Percentiles rank a stretch among this genome's conserved stretches.
These are phyloP conservation scores for Xenentodon cancila DNA, from an alignment of 2,797 vertebrate species.

Conservation along the genomic window DNA sequence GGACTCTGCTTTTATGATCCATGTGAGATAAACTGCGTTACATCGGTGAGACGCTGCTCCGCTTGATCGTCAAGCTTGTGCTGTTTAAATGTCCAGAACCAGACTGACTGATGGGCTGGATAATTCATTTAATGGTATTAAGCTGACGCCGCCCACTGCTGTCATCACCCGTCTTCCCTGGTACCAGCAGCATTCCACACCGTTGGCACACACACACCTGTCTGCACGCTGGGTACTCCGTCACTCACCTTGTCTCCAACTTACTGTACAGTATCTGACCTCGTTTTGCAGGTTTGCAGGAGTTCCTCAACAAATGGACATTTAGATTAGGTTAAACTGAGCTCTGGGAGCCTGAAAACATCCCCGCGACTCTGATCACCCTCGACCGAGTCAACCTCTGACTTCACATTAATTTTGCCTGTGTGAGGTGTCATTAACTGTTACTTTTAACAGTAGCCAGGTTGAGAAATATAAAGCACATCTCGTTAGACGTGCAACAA, in stretches of 20 bases:
- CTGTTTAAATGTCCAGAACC: constrained; percentile 25
- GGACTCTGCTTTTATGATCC: not conserved
- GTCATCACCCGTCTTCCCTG: constrained; percentile 55
- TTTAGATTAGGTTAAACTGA: not conserved
- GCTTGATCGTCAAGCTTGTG: constrained; percentile 22
- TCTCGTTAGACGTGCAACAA: constrained; percentile 46
- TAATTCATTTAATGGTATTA: constrained; percentile 69
- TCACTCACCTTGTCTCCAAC: constrained; percentile 10
- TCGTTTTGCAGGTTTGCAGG: not conserved
- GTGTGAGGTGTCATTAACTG: constrained; percentile 25
- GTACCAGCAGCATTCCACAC: constrained; percentile 28
- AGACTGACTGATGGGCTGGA: constrained; percentile 66
- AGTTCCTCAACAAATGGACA: not conserved
- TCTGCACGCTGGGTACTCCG: not conserved
- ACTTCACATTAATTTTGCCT: constrained; percentile 36
- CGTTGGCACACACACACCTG: constrained; percentile 14
- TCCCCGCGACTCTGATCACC: constrained; percentile 14
- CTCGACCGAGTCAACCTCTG: constrained; percentile 29
- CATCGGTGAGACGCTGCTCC: not conserved
- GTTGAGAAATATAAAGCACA: constrained; percentile 45
- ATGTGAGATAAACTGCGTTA: not conserved
- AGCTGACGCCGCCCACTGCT: constrained; percentile 56
- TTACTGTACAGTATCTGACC: not conserved
- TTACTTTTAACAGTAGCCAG: constrained; percentile 47
- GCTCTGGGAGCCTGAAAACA: not conserved